A percentile compares a stretch with the other conserved stretches of the same genome.
phyloP scores from a whole-genome alignment of 2,113 vertebrate species.

The Crotalus horridus region DNA sequence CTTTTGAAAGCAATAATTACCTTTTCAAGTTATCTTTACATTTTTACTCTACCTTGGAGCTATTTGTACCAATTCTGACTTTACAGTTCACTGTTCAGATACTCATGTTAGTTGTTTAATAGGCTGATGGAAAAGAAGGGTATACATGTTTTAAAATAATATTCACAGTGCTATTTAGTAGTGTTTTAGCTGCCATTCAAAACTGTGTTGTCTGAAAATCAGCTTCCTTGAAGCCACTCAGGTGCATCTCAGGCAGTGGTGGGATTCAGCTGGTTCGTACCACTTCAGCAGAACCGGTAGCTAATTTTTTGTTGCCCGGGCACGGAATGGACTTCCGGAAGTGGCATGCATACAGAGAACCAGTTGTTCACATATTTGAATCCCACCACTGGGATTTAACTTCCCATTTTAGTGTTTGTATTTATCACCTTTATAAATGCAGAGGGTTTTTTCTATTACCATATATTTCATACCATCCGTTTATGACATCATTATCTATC shows the following conservation, averaged over 20 bases:
- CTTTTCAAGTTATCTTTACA: neutral
- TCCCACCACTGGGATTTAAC: neutral
- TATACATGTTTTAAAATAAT: neutral
- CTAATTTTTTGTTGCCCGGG: too few relatives aligned
- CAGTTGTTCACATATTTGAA: too few relatives aligned
- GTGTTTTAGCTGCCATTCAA: neutral
- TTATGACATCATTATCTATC: neutral
- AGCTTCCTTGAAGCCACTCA: neutral
- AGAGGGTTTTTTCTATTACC: neutral
- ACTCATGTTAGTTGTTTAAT: neutral
- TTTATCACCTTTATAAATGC: neutral
- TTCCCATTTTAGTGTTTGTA: neutral
- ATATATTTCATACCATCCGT: neutral
- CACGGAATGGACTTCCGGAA: too few relatives aligned
- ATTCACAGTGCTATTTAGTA: neutral
- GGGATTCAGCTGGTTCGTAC: too few relatives aligned
- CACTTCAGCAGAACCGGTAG: too few relatives aligned
- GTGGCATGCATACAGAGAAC: too few relatives aligned
- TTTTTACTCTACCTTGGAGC: neutral
- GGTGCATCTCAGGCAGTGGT: too few relatives aligned
- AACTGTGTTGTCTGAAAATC: neutral
- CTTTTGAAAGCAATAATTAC: too few relatives aligned
- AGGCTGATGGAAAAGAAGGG: neutral
- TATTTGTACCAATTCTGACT: neutral
- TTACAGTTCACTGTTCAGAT: neutral